Percentiles rank a stretch among this genome's conserved stretches.
Conservation (phyloP, 2,797 vertebrate genomes). For the Danio aesculapii region DNA sequence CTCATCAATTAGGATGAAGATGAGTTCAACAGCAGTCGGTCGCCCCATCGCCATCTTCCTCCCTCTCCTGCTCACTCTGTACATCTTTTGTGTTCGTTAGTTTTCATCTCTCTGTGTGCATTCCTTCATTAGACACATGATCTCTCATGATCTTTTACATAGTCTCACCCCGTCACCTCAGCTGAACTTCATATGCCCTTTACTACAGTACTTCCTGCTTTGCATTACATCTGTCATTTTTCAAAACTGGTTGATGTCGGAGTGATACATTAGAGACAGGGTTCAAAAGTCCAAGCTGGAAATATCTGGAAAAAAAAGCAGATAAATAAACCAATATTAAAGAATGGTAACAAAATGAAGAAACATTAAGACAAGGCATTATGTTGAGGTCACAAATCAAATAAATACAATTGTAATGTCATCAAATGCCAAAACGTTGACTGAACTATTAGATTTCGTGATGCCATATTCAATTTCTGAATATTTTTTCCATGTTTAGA, state of each 20-base stretch:
- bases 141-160: conserved; percentile 49
- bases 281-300: not conserved
- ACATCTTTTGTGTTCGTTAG: conserved; percentile 55
- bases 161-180: conserved; percentile 47
- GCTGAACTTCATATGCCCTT: conserved; percentile 53
- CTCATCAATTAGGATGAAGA: conserved; percentile 79
- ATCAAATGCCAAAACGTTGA: no score
- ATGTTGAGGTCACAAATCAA: not conserved
- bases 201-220: conserved; percentile 41
- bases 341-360: not conserved
- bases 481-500: no score
- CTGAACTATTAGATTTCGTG: no score
- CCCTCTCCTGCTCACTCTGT: conserved; percentile 47
- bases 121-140: conserved; percentile 47
- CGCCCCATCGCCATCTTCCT: conserved; percentile 41
- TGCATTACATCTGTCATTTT: conserved; percentile 25
- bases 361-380: not conserved
- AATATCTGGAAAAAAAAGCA: not conserved
- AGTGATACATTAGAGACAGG: not conserved
- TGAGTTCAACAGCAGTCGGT: conserved; percentile 72
- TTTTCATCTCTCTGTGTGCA: conserved; percentile 49
- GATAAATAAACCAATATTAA: no score
- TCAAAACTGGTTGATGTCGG: not conserved
- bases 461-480: no score
- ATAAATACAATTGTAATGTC: not conserved